A percentile compares a stretch with the other conserved stretches of the same genome.
These are phyloP conservation scores for Ditylenchus dipsaci DNA, from an alignment of 1,140 invertebrate species.

Conservation along the genomic window DNA sequence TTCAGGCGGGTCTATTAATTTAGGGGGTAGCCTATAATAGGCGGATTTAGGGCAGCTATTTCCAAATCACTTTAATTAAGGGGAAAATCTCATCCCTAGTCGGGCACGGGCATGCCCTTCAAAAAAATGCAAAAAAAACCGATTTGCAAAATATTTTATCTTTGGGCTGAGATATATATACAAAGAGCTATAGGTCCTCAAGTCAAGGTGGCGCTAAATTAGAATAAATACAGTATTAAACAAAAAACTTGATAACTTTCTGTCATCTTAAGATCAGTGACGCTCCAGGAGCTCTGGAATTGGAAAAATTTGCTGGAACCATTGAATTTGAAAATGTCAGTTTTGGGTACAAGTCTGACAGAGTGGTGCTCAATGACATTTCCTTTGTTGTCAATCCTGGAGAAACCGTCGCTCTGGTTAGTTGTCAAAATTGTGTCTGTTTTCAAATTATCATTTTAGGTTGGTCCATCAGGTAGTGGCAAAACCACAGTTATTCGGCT, in stretches of 20 bases:
- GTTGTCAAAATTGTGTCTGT: background rate
- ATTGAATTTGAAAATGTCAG: conserved; percentile 83
- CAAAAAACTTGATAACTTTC: background rate
- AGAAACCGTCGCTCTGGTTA: conserved; percentile 80
- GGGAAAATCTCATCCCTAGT: too few species aligned
- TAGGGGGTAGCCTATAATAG: too few species aligned
- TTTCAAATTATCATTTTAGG: conserved; percentile 61
- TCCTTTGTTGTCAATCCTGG: conserved; percentile 79
- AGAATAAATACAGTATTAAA: too few species aligned
- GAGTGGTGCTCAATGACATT: conserved; percentile 75
- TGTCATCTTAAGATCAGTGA: conserved; percentile 64
- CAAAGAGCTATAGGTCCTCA: too few species aligned
- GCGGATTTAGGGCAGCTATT: too few species aligned
- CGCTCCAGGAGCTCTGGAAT: conserved; percentile 69
- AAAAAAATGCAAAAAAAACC: too few species aligned
- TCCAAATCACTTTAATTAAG: too few species aligned
- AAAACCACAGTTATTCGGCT: conserved; percentile 89
- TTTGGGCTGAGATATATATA: too few species aligned
- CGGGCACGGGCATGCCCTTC: too few species aligned
- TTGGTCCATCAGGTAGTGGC: conserved; percentile 82
- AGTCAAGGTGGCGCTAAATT: too few species aligned
- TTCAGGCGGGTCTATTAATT: too few species aligned
- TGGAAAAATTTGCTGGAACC: conserved; percentile 70
- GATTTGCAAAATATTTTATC: too few species aligned
- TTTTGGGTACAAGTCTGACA: conserved; percentile 79